A percentile compares a stretch with the other conserved stretches of the same genome.
Conservation (phyloP, 2,797 vertebrate genomes). For the Scarus forsteni region DNA sequence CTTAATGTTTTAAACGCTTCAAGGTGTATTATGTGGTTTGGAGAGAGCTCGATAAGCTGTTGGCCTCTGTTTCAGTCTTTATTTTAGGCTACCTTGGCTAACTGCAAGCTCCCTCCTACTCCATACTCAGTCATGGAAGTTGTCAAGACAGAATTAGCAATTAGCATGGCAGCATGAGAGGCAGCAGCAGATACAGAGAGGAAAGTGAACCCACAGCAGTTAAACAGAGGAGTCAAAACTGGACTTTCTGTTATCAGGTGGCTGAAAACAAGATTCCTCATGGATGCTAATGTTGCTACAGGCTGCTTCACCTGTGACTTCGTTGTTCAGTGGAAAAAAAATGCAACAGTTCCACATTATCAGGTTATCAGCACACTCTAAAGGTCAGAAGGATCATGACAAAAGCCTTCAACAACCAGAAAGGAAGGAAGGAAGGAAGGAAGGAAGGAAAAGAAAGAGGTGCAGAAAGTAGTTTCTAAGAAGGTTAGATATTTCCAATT, state of each 20-base stretch:
- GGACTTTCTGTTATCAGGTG: conserved; percentile 5
- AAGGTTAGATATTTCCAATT: too few relatives aligned
- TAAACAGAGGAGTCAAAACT: conserved; percentile 1
- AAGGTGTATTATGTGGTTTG: too few relatives aligned
- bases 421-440: too few relatives aligned
- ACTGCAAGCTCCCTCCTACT: not conserved
- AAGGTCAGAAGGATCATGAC: too few relatives aligned
- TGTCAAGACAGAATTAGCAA: not conserved
- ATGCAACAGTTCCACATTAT: not conserved
- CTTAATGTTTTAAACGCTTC: too few relatives aligned
- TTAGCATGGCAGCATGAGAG: not conserved
- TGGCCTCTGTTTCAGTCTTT: not conserved
- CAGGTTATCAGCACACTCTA: not conserved
- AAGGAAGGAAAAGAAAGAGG: too few relatives aligned
- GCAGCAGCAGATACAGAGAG: not conserved
- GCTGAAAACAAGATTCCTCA: not conserved
- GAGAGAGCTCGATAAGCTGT: not conserved
- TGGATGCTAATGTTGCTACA: not conserved
- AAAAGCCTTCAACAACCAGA: too few relatives aligned
- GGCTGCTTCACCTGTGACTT: not conserved
- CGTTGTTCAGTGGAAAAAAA: too few relatives aligned
- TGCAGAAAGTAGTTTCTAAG: too few relatives aligned
- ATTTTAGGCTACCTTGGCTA: not conserved
- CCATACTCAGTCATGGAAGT: not conserved
- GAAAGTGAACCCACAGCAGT: conserved; percentile 7